Evolutionary conservation across 2,113 vertebrate species (phyloP).

Genomic region (Antechinus flavipes): DNA sequence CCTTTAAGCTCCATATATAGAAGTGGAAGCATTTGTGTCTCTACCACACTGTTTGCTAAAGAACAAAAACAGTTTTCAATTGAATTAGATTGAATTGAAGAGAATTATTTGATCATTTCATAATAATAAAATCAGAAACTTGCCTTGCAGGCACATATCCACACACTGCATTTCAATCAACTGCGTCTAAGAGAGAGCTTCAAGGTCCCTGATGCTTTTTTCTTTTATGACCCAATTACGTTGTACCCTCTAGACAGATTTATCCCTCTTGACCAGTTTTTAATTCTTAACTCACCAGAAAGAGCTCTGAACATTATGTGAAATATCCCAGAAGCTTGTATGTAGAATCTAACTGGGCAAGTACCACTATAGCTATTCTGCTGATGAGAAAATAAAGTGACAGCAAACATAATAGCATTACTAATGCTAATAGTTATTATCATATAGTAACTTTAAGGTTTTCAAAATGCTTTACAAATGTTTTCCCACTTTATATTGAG

Average conservation of each 20-base stretch:
- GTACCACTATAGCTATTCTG: constrained; percentile 17
- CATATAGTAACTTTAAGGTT: background rate
- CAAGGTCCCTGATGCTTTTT: constrained; percentile 35
- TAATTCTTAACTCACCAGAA: constrained; percentile 10
- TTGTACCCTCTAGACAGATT: constrained; percentile 3
- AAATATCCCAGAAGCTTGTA: background rate
- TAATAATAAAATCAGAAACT: constrained; percentile 55
- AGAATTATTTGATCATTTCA: background rate
- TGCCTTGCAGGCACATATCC: constrained; percentile 19
- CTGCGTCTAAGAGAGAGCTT: constrained; percentile 34
- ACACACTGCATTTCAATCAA: constrained; percentile 45
- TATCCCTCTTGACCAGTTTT: constrained; percentile 37
- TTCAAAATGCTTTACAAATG: background rate
- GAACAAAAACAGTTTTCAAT: constrained; percentile 48
- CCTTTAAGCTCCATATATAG: constrained; percentile 39
- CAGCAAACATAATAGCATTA: background rate
- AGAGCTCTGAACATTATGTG: background rate
- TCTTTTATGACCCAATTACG: constrained; percentile 52
- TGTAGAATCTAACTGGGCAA: background rate
- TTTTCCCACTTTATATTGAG: background rate
- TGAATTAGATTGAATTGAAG: background rate
- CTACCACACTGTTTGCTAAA: constrained; percentile 36
- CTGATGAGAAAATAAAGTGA: constrained; percentile 4
- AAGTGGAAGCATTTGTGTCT: constrained; percentile 58
- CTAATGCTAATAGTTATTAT: background rate